phyloP scores from a whole-genome alignment of 1,140 invertebrate genomes.

The Stegodyphus dumicola region DNA sequence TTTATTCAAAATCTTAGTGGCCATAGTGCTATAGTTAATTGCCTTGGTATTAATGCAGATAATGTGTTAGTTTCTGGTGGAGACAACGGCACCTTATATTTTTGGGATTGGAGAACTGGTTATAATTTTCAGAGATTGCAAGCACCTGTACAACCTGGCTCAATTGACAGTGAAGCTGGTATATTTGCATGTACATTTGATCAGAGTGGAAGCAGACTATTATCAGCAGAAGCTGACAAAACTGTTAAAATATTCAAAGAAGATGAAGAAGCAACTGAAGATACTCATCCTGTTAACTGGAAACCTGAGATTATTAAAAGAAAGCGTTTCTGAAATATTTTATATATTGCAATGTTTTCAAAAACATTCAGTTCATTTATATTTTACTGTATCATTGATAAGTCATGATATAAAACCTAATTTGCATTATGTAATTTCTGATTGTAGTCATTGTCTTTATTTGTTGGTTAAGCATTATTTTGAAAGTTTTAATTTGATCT shows the following conservation, averaged over 20 bases:
- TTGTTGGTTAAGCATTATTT: no score
- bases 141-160: conserved; percentile 96
- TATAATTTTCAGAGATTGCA: conserved; percentile 97
- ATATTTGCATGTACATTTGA: conserved; percentile 97
- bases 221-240: conserved; percentile 98
- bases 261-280: conserved; percentile 95
- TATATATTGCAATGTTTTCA: background rate
- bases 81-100: conserved; percentile 98
- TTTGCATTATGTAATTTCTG: no score
- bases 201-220: conserved; percentile 89
- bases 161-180: conserved; percentile 98
- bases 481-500: no score
- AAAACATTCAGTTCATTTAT: background rate
- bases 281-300: conserved; percentile 97
- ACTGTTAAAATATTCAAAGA: conserved; percentile 99
- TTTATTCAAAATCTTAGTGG: conserved; percentile 98
- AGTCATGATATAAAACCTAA: no score
- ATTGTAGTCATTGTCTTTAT: no score
- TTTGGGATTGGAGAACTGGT: conserved; percentile 99
- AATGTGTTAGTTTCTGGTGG: conserved; percentile 97
- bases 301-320: conserved; percentile 93
- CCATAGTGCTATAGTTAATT: conserved; percentile 98
- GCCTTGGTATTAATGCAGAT: conserved; percentile 91
- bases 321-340: conserved; percentile 63
- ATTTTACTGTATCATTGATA: background rate